Conservation (phyloP, 2,888 invertebrate species). For the Xanthia togata region DNA sequence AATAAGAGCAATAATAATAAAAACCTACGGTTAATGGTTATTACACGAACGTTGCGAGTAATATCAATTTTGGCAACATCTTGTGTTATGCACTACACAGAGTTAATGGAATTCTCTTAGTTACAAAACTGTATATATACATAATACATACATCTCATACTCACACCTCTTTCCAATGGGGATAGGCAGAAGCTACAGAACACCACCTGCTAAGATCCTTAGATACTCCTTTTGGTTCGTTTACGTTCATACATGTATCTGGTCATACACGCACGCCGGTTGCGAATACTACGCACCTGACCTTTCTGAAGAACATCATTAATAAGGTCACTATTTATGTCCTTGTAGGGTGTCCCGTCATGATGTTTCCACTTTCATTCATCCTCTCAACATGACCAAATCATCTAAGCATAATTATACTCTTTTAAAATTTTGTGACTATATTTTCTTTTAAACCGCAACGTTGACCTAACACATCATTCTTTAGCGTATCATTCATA, state of each 20-base stretch:
- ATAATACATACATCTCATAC: neutral
- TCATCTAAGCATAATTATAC: neutral
- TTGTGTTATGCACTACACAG: constrained; percentile 46
- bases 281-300: neutral
- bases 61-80: constrained; percentile 63
- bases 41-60: constrained; percentile 41
- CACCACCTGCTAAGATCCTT: neutral
- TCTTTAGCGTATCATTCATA: neutral
- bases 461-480: neutral
- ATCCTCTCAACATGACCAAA: neutral
- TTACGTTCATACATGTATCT: neutral
- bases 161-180: too few species aligned
- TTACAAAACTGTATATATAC: constrained; percentile 18
- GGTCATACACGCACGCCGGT: neutral
- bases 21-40: constrained; percentile 61
- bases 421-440: neutral
- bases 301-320: neutral
- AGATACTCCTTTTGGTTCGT: neutral
- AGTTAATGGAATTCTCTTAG: constrained; percentile 42
- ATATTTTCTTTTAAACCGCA: neutral
- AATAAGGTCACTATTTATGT: neutral
- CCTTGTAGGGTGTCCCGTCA: neutral
- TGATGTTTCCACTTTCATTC: neutral
- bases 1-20: constrained; percentile 54
- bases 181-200: neutral